Evolutionary conservation across 2,797 vertebrate genomes (phyloP).

Genomic region (Leptoclinus maculatus): DNA sequence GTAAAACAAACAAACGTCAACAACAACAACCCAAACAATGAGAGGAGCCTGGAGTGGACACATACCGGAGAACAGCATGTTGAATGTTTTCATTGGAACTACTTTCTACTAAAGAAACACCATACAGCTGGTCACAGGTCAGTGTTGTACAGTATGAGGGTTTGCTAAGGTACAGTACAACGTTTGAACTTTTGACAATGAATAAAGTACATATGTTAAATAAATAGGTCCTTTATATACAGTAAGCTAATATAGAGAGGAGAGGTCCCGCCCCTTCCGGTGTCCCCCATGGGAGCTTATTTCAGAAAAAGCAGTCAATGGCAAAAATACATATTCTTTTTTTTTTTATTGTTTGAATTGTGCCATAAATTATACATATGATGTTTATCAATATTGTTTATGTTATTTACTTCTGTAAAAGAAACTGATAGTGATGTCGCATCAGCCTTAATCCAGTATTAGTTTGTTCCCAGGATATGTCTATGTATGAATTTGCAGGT

Average conservation of each 20-base stretch:
- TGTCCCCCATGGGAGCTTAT: too few relatives aligned
- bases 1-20: slow-evolving; percentile 51
- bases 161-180: neutral
- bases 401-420: neutral
- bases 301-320: too few relatives aligned
- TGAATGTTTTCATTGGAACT: too few relatives aligned
- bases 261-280: too few relatives aligned
- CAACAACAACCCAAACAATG: slow-evolving; percentile 33
- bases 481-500: neutral
- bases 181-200: neutral
- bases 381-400: too few relatives aligned
- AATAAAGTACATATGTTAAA: neutral
- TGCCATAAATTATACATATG: too few relatives aligned
- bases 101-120: neutral
- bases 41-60: neutral
- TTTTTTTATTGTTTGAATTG: too few relatives aligned
- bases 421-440: neutral
- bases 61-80: neutral
- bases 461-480: neutral
- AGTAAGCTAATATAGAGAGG: neutral
- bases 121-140: neutral
- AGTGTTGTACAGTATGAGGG: neutral
- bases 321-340: too few relatives aligned
- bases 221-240: neutral
- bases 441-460: neutral